Conservation (phyloP, 2,797 vertebrate genomes). For the Pseudochirops cupreus region DNA sequence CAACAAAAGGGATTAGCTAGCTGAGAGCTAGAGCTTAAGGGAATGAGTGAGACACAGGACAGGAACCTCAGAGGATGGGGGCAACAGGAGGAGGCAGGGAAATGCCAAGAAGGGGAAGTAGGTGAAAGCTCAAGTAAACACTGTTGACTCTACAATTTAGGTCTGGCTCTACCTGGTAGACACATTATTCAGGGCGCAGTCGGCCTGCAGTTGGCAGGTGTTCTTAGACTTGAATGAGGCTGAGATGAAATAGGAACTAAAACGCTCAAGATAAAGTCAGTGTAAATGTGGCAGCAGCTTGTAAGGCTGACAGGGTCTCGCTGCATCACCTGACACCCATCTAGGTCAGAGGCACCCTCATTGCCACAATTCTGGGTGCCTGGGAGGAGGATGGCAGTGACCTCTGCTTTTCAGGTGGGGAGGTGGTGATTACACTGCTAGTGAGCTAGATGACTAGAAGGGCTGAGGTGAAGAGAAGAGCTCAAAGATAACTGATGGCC, state of each 20-base stretch:
- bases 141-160: accelerated
- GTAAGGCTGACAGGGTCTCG: background rate
- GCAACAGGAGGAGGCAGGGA: background rate
- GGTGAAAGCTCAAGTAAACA: background rate
- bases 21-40: background rate
- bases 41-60: background rate
- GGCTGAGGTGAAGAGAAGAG: background rate
- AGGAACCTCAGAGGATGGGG: background rate
- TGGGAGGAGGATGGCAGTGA: background rate
- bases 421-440: background rate
- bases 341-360: background rate
- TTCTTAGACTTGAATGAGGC: no score
- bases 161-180: background rate
- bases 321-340: background rate
- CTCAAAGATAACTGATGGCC: background rate
- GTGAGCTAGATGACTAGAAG: background rate
- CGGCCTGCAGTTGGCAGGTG: background rate
- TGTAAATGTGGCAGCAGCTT: background rate
- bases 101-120: accelerated
- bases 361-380: background rate
- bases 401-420: background rate
- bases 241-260: background rate
- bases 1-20: background rate
- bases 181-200: background rate
- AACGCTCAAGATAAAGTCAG: background rate